phyloP scores from a whole-genome alignment of 2,888 invertebrate genomes.

The Agonopterix arenella region DNA sequence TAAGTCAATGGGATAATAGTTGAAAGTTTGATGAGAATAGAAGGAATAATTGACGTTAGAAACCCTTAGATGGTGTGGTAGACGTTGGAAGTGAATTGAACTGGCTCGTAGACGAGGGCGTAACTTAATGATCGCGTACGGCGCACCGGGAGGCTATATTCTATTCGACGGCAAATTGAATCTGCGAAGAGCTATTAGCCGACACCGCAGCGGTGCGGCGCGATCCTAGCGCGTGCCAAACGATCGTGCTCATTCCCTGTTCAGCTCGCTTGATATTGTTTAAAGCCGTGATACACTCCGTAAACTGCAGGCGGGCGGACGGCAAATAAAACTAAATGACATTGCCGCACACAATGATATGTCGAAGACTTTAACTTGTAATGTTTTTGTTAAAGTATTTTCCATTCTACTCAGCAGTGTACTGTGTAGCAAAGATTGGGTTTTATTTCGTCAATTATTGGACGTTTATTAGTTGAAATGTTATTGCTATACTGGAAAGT shows the following conservation, averaged over 20 bases:
- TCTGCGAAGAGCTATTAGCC: slow-evolving; percentile 71
- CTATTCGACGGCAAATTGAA: slow-evolving; percentile 70
- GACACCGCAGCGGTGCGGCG: slow-evolving; percentile 52
- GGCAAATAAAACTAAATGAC: slow-evolving; percentile 35
- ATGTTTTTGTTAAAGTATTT: slow-evolving; percentile 14
- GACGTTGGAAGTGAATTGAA: slow-evolving; percentile 45
- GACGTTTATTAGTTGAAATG: too few species aligned
- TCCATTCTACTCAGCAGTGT: slow-evolving; percentile 3
- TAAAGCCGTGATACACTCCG: slow-evolving; percentile 38
- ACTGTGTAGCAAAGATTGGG: too few species aligned
- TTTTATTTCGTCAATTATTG: too few species aligned
- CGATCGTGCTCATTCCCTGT: slow-evolving; percentile 47
- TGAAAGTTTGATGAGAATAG: too few species aligned
- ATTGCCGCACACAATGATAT: slow-evolving; percentile 22
- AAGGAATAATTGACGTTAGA: neutral
- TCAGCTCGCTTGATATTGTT: slow-evolving; percentile 36
- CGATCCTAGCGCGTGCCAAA: slow-evolving; percentile 47
- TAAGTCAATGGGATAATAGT: too few species aligned
- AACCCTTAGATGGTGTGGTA: slow-evolving; percentile 14
- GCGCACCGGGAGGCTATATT: slow-evolving; percentile 61
- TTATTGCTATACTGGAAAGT: too few species aligned
- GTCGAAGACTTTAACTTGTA: slow-evolving; percentile 9
- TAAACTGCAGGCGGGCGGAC: slow-evolving; percentile 33
- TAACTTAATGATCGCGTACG: slow-evolving; percentile 67
- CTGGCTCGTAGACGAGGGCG: slow-evolving; percentile 38